phyloP scores from a whole-genome alignment of 2,113 vertebrate species.

The Psilopsiagon aurifrons region DNA sequence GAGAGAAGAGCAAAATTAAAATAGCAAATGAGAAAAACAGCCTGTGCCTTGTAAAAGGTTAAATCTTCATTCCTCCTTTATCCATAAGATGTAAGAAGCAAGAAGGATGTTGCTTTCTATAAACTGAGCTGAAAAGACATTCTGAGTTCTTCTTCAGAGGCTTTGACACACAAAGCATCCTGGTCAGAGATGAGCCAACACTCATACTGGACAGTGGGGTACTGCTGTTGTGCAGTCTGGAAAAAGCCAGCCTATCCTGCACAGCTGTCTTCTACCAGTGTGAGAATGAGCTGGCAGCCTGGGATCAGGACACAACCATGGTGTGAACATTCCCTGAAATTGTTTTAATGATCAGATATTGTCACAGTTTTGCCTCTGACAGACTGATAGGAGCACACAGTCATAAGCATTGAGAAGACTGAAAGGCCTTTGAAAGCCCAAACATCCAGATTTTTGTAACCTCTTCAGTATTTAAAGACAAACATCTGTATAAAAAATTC shows the following conservation, averaged over 20 bases:
- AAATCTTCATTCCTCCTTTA: neutral
- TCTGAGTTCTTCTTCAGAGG: neutral
- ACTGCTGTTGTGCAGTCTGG: neutral
- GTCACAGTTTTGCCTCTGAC: neutral
- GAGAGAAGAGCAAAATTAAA: neutral
- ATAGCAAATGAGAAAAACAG: neutral
- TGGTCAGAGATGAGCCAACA: neutral
- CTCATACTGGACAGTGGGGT: neutral
- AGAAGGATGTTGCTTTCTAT: neutral
- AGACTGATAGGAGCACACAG: neutral
- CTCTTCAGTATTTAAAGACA: neutral
- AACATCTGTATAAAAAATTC: conserved; percentile 14
- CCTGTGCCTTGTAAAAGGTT: neutral
- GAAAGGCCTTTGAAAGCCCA: neutral
- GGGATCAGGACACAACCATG: neutral
- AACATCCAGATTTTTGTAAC: neutral
- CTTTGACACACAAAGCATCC: neutral
- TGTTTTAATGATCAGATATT: neutral
- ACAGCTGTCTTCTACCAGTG: neutral
- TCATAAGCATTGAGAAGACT: neutral
- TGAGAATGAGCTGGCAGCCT: neutral
- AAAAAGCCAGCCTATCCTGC: neutral
- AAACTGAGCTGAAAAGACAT: neutral
- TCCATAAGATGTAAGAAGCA: neutral
- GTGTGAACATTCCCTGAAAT: no score